Evolutionary conservation across 1,140 invertebrate genomes (phyloP).

Genomic region (Gryllus bimaculatus): DNA sequence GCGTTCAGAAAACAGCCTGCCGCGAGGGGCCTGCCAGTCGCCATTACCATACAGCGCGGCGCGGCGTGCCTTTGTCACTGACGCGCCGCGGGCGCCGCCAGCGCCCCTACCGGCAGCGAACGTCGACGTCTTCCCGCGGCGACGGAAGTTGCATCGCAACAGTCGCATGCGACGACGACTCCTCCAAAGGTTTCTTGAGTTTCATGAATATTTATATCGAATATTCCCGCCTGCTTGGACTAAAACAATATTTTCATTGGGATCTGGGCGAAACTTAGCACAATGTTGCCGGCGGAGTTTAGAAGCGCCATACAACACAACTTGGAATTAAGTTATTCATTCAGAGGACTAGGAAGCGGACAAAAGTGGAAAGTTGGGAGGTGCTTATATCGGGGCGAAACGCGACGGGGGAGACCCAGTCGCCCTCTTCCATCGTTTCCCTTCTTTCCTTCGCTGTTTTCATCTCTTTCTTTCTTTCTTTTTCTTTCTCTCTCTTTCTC

Average conservation of each 20-base stretch:
- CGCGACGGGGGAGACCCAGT: background rate
- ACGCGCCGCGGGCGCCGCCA: background rate
- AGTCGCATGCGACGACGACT: background rate
- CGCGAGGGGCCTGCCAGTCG: background rate
- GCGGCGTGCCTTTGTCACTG: background rate
- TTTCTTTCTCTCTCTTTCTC: background rate
- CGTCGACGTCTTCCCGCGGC: background rate
- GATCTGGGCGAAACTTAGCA: background rate
- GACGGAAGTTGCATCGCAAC: background rate
- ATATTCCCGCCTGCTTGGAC: background rate
- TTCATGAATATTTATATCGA: slow-evolving; percentile 6
- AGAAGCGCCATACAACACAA: background rate
- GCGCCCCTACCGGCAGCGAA: background rate
- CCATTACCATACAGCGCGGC: background rate
- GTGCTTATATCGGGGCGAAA: background rate
- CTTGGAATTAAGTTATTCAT: slow-evolving; percentile 1
- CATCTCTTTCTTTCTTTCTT: background rate
- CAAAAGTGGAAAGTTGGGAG: background rate
- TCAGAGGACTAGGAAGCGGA: background rate
- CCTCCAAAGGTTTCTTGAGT: background rate
- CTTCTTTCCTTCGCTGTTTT: background rate
- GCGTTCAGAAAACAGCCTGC: too few species aligned
- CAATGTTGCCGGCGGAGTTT: background rate
- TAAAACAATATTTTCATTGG: slow-evolving; percentile 6
- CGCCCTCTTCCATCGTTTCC: background rate